Base-by-base conservation (phyloP, 2,888 invertebrate species). In the Nomada fucata region DNA sequence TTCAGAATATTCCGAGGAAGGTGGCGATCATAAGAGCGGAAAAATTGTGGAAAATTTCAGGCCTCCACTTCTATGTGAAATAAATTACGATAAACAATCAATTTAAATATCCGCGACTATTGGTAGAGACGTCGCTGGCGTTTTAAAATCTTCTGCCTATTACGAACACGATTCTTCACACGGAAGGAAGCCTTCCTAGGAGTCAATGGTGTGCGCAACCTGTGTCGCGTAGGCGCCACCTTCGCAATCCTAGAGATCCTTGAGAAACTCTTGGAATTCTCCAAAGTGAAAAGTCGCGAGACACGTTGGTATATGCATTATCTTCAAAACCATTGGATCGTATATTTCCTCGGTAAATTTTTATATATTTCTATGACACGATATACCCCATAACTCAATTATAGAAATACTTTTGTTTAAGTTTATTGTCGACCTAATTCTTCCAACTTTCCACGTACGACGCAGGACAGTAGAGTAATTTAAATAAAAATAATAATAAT, bases 141-240 rank as follows among this genome's bases (percentile, higher is more conserved):
- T 7, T 36, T 36, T 36, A 36, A 36, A 36, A 36, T 36, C 36
- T 36, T 36, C 26, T 23, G 11, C 18, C 68, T 20, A 50, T 36
- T 20, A 52, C 26, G 44, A 50, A 3, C 18, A 42, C 29, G 72
- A 68, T 76, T 75, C 71, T 65, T 47, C 67, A 79, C 72, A 61
- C 79, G 75, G 60, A 76, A 64, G 55, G 23, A 20, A 15, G n/a
- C 29, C 18, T 11, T 11, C 29, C 23, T n/a, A 36, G 63, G 63
- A 70, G 72, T 61, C 76, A 80, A 84, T 78, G 70, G 82, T 52
- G 72, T 60, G 73, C 61, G 52, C 61, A 79, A 74, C 74, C 76
- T 76, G 72, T 53, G 80, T 73, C 81, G 69, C 60, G 47, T 65
- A 70, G 83, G 81, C 69, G 84, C 78, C 81, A 71, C 57, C 77